phyloP scores from a whole-genome alignment of 2,888 invertebrate genomes.

The Dastarcus helophoroides region DNA sequence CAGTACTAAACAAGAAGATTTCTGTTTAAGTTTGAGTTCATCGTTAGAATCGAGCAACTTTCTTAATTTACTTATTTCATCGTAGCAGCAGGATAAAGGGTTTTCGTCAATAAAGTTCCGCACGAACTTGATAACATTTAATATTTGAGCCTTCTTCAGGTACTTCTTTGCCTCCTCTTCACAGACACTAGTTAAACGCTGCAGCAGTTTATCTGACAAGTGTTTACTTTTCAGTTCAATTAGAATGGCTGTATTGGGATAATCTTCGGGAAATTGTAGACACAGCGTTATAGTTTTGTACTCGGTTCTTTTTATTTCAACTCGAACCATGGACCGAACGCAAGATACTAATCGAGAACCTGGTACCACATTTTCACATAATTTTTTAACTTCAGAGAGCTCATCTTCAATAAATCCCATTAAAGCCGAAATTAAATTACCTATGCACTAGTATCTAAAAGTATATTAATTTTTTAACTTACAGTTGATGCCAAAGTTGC shows the following conservation, averaged over 20 bases:
- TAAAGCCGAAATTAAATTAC: too few species aligned
- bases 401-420: conserved; percentile 58
- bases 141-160: conserved; percentile 48
- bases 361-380: conserved; percentile 49
- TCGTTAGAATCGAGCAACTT: conserved; percentile 38
- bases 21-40: conserved; percentile 54
- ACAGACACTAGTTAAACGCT: conserved; percentile 48
- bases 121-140: conserved; percentile 48
- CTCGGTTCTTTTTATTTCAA: conserved; percentile 52
- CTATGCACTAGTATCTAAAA: too few species aligned
- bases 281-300: conserved; percentile 52
- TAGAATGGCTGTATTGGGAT: conserved; percentile 48
- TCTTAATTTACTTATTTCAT: conserved; percentile 54
- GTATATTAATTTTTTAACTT: too few species aligned
- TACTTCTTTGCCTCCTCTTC: conserved; percentile 48
- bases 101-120: conserved; percentile 55
- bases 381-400: conserved; percentile 49
- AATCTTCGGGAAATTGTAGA: conserved; percentile 53
- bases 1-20: conserved; percentile 46
- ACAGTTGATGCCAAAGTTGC: too few species aligned
- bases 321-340: conserved; percentile 51
- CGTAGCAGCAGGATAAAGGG: conserved; percentile 58
- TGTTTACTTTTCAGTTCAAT: conserved; percentile 61
- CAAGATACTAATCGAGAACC: conserved; percentile 55
- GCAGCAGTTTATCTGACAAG: conserved; percentile 49